Evolutionary conservation across 2,113 vertebrate genomes (phyloP).

Genomic region (Hucho hucho): DNA sequence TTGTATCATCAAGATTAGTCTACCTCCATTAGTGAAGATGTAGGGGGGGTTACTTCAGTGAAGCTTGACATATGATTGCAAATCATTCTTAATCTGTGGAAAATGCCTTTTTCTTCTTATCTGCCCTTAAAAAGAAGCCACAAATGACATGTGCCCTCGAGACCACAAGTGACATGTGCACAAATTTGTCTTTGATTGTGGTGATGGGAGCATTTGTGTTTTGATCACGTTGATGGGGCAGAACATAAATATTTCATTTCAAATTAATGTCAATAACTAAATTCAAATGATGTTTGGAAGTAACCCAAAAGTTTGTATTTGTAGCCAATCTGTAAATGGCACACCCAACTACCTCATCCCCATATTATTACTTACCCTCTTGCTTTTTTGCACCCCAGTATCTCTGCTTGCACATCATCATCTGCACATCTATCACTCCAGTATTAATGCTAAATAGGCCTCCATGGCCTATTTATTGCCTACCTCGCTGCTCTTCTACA

Average conservation of each 20-base stretch:
- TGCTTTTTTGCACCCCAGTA: too few species aligned
- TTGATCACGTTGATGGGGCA: not conserved
- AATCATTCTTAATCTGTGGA: slow-evolving; percentile 57
- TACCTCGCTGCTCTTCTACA: too few species aligned
- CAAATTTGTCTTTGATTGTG: not conserved
- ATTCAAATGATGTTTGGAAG: not conserved
- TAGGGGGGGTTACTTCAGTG: slow-evolving; percentile 35
- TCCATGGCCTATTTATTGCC: too few species aligned
- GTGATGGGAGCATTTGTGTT: not conserved
- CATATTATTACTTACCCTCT: too few species aligned
- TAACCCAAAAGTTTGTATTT: not conserved
- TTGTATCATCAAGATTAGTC: slow-evolving; percentile 64
- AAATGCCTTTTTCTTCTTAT: slow-evolving; percentile 39
- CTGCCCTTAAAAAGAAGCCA: slow-evolving; percentile 27
- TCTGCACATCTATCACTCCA: too few species aligned
- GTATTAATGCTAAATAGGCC: too few species aligned
- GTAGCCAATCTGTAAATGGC: too few species aligned
- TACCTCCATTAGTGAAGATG: slow-evolving; percentile 50
- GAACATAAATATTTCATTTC: not conserved
- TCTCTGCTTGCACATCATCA: too few species aligned
- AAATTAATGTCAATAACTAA: not conserved
- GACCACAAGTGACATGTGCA: not conserved
- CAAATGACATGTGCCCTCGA: slow-evolving; percentile 17
- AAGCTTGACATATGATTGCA: slow-evolving; percentile 58
- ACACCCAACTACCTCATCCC: too few species aligned